Evolutionary conservation across 2,888 invertebrate genomes (phyloP).

Genomic region (Eilema caniola): DNA sequence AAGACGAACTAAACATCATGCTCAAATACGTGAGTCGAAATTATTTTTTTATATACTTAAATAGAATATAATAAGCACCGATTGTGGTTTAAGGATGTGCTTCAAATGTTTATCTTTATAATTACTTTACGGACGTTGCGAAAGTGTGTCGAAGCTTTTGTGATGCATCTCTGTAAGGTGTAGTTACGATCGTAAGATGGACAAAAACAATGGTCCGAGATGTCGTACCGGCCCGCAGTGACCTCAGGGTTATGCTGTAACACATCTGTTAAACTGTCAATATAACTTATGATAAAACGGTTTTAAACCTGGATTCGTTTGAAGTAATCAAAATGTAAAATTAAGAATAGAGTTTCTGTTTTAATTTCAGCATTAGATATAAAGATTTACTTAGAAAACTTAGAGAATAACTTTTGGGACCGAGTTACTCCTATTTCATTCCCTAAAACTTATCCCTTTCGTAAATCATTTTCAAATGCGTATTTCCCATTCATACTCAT

Average conservation of each 20-base stretch:
- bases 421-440: no score
- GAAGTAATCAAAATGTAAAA: background rate
- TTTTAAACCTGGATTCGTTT: slow-evolving; percentile 22
- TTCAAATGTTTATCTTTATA: slow-evolving; percentile 42
- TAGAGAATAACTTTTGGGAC: no score
- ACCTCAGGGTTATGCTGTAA: slow-evolving; percentile 40
- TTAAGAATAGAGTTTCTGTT: background rate
- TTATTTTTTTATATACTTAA: slow-evolving; percentile 38
- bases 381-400: background rate
- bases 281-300: slow-evolving; percentile 18
- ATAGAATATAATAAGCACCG: slow-evolving; percentile 45
- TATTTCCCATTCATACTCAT: no score
- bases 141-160: slow-evolving; percentile 64
- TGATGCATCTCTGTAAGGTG: slow-evolving; percentile 47
- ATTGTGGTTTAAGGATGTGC: slow-evolving; percentile 43
- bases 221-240: slow-evolving; percentile 47
- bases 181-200: slow-evolving; percentile 44
- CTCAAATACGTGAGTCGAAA: slow-evolving; percentile 82
- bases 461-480: no score
- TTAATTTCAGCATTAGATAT: background rate
- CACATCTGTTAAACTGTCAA: slow-evolving; percentile 20
- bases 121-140: slow-evolving; percentile 52
- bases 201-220: slow-evolving; percentile 56
- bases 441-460: no score
- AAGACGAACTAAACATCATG: slow-evolving; percentile 82